phyloP scores from a whole-genome alignment of 2,797 vertebrate genomes.

The Hemitrygon akajei region DNA sequence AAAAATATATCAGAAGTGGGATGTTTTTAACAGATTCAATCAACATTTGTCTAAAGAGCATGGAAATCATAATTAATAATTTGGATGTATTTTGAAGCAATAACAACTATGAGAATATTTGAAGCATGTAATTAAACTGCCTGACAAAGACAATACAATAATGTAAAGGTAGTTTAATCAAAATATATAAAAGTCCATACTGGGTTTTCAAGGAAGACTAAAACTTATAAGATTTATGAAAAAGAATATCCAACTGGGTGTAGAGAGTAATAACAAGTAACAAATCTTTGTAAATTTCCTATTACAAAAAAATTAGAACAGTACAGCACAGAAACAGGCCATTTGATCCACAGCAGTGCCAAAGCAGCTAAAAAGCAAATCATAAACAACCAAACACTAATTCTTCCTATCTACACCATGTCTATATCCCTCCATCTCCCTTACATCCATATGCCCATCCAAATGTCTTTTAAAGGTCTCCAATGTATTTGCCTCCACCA shows the following conservation, averaged over 20 bases:
- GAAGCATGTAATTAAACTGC: background rate
- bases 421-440: too few relatives aligned
- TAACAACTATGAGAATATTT: background rate
- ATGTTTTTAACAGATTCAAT: background rate
- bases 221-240: background rate
- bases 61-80: background rate
- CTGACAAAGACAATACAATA: background rate
- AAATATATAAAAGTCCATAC: background rate
- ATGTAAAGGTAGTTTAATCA: background rate
- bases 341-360: too few relatives aligned
- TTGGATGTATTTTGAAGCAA: background rate
- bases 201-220: background rate
- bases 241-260: background rate
- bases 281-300: too few relatives aligned
- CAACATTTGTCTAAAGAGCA: background rate
- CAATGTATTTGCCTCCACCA: too few relatives aligned
- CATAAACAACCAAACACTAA: too few relatives aligned
- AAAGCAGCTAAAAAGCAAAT: too few relatives aligned
- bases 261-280: too few relatives aligned
- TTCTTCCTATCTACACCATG: too few relatives aligned
- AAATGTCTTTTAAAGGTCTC: too few relatives aligned
- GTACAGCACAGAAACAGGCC: too few relatives aligned
- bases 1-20: background rate
- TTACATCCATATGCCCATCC: too few relatives aligned
- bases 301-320: too few relatives aligned